Percentiles rank a stretch among this genome's conserved stretches.
Conservation (phyloP, 2,113 vertebrate species). For the Trematomus loennbergii region DNA sequence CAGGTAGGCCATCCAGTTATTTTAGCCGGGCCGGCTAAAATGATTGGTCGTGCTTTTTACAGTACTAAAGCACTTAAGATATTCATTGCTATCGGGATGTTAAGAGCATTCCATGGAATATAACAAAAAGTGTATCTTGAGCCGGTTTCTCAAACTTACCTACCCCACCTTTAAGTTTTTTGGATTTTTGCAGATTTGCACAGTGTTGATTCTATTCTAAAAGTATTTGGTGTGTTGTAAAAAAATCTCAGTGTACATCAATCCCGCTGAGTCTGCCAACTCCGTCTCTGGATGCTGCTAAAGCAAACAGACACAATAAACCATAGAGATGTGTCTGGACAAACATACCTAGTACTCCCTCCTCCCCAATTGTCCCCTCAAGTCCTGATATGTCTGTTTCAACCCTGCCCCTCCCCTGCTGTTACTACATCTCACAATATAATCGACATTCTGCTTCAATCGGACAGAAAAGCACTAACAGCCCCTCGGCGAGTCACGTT, state of each 20-base stretch:
- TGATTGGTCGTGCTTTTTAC: too few relatives aligned
- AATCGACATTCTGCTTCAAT: conserved; percentile 66
- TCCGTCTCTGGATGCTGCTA: conserved; percentile 40
- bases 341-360: conserved; percentile 13
- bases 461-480: conserved; percentile 70
- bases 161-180: too few relatives aligned
- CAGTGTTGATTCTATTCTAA: conserved; percentile 2
- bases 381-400: conserved; percentile 40
- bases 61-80: too few relatives aligned
- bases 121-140: too few relatives aligned
- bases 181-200: conserved; percentile 22
- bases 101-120: too few relatives aligned
- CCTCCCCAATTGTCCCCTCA: conserved; percentile 23
- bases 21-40: too few relatives aligned
- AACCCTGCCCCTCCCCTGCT: conserved; percentile 21
- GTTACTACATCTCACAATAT: conserved; percentile 49
- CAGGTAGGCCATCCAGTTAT: too few relatives aligned
- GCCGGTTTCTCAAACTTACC: too few relatives aligned
- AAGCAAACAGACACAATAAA: conserved; percentile 44
- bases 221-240: neutral
- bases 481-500: conserved; percentile 45
- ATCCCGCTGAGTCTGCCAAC: conserved; percentile 17
- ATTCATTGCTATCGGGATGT: too few relatives aligned
- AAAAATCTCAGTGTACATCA: conserved; percentile 7
- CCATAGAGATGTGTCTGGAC: conserved; percentile 37